phyloP scores from a whole-genome alignment of 2,113 vertebrate genomes.

The Mesoclemmys tuberculata region DNA sequence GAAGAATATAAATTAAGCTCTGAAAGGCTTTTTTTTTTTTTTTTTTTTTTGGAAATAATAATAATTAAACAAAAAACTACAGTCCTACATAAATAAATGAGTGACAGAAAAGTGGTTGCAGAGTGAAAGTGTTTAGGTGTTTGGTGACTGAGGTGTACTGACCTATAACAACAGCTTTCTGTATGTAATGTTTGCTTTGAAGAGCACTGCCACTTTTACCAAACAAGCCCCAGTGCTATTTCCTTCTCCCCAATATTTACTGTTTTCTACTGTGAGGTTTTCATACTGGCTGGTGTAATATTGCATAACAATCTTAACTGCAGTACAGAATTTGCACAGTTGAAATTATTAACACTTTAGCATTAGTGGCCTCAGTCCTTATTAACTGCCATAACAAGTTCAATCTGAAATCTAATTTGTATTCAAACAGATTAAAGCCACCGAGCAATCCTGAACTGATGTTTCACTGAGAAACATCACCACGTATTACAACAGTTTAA shows the following conservation, averaged over 20 bases:
- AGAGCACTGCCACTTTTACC: conserved; percentile 50
- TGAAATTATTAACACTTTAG: conserved; percentile 71
- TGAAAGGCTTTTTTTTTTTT: conserved; percentile 74
- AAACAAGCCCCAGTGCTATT: conserved; percentile 54
- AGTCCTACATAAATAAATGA: conserved; percentile 88
- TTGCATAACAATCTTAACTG: conserved; percentile 61
- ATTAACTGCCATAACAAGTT: conserved; percentile 72
- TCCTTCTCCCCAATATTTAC: background rate
- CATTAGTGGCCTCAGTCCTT: conserved; percentile 74
- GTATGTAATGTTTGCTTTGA: conserved; percentile 49
- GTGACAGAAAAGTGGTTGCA: conserved; percentile 84
- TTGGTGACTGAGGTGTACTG: conserved; percentile 69
- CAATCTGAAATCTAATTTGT: conserved; percentile 74
- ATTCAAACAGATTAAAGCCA: conserved; percentile 77
- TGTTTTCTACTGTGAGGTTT: conserved; percentile 34
- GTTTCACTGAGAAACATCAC: conserved; percentile 43
- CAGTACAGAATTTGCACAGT: conserved; percentile 61
- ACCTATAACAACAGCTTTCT: conserved; percentile 45
- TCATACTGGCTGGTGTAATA: conserved; percentile 64
- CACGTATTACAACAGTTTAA: conserved; percentile 34
- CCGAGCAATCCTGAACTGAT: conserved; percentile 74
- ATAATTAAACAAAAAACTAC: conserved; percentile 73
- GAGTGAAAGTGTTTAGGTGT: conserved; percentile 69
- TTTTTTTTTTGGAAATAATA: conserved; percentile 72
- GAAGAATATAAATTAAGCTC: conserved; percentile 85